These are phyloP conservation scores for Drosophila melanogaster DNA, from an alignment of 1,140 invertebrate genomes.

Conservation along the genomic window DNA sequence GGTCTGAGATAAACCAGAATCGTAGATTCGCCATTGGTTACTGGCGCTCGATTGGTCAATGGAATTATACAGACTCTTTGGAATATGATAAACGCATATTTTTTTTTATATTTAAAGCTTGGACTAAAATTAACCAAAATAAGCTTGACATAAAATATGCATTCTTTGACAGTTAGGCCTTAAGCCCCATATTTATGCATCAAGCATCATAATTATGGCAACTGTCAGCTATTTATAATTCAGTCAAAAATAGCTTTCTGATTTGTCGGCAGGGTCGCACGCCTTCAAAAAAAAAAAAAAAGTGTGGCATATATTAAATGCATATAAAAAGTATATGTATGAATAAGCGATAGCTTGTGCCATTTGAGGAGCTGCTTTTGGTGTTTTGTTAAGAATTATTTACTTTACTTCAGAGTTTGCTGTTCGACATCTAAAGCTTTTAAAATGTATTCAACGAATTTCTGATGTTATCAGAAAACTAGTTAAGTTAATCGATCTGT, in stretches of 20 bases:
- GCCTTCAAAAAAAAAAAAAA: constrained; percentile 3
- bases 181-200: constrained; percentile 25
- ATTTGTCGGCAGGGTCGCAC: constrained; percentile 5
- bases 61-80: constrained; percentile 3
- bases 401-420: constrained; percentile 8
- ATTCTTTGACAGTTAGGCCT: constrained; percentile 5
- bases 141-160: constrained; percentile 17
- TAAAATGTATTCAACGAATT: constrained; percentile 9
- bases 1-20: constrained; percentile 25
- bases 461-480: constrained; percentile 26
- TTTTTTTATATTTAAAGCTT: constrained; percentile 20
- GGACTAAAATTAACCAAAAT: constrained; percentile 12
- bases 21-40: constrained; percentile 2
- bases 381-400: constrained; percentile 21
- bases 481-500: constrained; percentile 1
- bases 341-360: constrained; percentile 61
- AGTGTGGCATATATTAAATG: constrained; percentile 35
- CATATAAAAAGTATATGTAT: constrained; percentile 22
- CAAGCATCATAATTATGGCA: constrained; percentile 23
- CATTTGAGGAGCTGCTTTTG: constrained; percentile 41
- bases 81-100: constrained; percentile 13
- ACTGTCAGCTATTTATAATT: constrained; percentile 17
- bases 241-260: constrained; percentile 2
- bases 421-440: constrained; percentile 17
- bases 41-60: constrained; percentile 10